A percentile compares a stretch with the other conserved stretches of the same genome.
These are phyloP conservation scores for Holacanthus passer DNA, from an alignment of 2,113 vertebrate species.

Conservation along the genomic window DNA sequence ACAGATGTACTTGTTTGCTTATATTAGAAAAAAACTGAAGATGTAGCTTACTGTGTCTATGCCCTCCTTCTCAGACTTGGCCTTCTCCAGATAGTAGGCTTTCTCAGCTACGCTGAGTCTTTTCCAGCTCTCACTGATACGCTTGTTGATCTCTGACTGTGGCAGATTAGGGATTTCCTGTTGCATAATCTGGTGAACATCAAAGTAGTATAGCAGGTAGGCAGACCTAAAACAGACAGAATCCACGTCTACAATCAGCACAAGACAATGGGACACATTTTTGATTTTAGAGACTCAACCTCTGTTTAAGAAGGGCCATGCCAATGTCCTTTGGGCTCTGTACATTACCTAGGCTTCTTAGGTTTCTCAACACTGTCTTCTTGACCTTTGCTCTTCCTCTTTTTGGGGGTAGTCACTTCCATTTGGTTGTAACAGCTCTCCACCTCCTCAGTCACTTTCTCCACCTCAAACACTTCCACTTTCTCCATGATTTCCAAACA, in stretches of 20 bases:
- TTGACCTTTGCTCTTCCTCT: constrained; percentile 89
- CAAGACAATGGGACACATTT: not conserved
- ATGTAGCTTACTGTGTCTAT: constrained; percentile 87
- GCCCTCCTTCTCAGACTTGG: constrained; percentile 94
- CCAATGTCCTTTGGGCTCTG: not conserved
- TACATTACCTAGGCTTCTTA: constrained; percentile 93
- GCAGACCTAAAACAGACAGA: constrained; percentile 87
- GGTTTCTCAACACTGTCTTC: constrained; percentile 87
- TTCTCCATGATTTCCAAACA: constrained; percentile 76
- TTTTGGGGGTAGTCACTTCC: constrained; percentile 88
- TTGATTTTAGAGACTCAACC: not conserved
- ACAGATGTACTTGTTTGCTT: not conserved
- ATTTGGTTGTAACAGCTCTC: constrained; percentile 87
- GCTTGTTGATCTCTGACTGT: constrained; percentile 98
- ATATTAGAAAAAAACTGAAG: not conserved
- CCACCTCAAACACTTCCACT: constrained; percentile 90
- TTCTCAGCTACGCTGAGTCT: constrained; percentile 96
- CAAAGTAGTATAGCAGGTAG: constrained; percentile 97
- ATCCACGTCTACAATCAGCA: not conserved
- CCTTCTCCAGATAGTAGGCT: constrained; percentile 95
- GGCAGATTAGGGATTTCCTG: constrained; percentile 93
- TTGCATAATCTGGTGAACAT: constrained; percentile 95
- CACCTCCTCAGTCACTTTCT: constrained; percentile 92
- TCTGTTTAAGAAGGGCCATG: not conserved
- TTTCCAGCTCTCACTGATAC: constrained; percentile 98